Conservation (phyloP, 2,113 vertebrate genomes). For the Plestiodon gilberti region DNA sequence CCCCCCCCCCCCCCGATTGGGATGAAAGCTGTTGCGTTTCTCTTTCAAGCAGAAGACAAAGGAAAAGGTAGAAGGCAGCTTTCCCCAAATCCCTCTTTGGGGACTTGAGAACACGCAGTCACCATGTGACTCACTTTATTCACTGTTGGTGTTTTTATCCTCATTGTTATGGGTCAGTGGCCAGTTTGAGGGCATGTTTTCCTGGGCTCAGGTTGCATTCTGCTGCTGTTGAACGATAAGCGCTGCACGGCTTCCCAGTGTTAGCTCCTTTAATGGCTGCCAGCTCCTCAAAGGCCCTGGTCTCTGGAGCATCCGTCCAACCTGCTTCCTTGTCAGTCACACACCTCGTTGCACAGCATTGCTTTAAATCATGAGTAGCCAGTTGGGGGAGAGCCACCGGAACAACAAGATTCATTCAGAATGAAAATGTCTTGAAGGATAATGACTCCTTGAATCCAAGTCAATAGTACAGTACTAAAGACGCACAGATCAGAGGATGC, state of each 20-base stretch:
- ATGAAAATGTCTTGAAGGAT: conserved; percentile 27
- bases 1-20: too few species aligned
- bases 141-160: background rate
- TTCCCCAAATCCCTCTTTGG: conserved; percentile 9
- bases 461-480: background rate
- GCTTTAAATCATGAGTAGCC: conserved; percentile 34
- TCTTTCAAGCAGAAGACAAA: conserved; percentile 16
- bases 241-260: background rate
- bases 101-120: conserved; percentile 11
- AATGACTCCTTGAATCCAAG: conserved; percentile 26
- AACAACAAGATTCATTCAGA: conserved; percentile 32
- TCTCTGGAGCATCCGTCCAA: conserved; percentile 13
- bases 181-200: conserved; percentile 30
- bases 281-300: conserved; percentile 11
- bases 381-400: conserved; percentile 5
- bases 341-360: conserved; percentile 18
- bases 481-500: conserved; percentile 23
- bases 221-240: conserved; percentile 25
- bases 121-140: conserved; percentile 31
- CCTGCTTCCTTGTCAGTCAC: conserved; percentile 39
- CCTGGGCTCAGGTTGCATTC: conserved; percentile 47
- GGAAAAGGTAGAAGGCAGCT: background rate
- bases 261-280: conserved; percentile 7
- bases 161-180: conserved; percentile 36
- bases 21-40: too few species aligned